Base-by-base conservation (phyloP, 2,113 vertebrate genomes). In the Percopsis transmontana region DNA sequence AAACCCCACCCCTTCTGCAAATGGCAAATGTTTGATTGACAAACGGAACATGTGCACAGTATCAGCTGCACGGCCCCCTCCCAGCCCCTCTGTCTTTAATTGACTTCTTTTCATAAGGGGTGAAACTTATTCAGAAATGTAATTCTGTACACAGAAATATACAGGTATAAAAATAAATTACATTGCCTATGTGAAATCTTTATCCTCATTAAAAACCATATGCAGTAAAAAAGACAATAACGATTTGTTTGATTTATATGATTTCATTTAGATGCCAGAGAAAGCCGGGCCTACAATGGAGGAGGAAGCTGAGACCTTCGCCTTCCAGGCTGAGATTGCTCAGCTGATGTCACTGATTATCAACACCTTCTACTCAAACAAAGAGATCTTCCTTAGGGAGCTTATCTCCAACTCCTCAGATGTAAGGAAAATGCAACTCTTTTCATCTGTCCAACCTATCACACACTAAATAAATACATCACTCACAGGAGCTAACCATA, bases 361-460 rank as follows among this genome's bases (percentile, higher is more conserved):
- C 81, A 93, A 94, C 80, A 94, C 92, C 44, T 94, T 94, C 72
- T 94, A 94, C 69, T 94, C 93, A 68, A 94, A 94, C 82, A 94
- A 94, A 85, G 93, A 94, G 78, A 93, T 94, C 80, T 94, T 94
- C 77, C 92, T 94, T 10, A 77, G 93, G 18, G 93, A 94, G 80
- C 83, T 94, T 8, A 93, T 93, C 76, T 94, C 93, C 64, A 94
- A 93, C 87, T 93, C 92, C 2, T 94, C 93, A 70, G 93, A 94
- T 85, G 92, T 93, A 78, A 85, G 92, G 90, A 58, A 9, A 45
- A 45, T 45, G 42, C 11, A n/a, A n/a, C n/a, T 38, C 20, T 19
- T 41, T 19, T 9, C n/a, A n/a, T n/a, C n/a, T n/a, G n/a, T n/a
- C n/a, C n/a, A n/a, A n/a, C n/a, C n/a, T n/a, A 79, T 87, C 87